Base-by-base conservation (phyloP, 2,888 invertebrate species). In the Hydropsyche betteni region DNA sequence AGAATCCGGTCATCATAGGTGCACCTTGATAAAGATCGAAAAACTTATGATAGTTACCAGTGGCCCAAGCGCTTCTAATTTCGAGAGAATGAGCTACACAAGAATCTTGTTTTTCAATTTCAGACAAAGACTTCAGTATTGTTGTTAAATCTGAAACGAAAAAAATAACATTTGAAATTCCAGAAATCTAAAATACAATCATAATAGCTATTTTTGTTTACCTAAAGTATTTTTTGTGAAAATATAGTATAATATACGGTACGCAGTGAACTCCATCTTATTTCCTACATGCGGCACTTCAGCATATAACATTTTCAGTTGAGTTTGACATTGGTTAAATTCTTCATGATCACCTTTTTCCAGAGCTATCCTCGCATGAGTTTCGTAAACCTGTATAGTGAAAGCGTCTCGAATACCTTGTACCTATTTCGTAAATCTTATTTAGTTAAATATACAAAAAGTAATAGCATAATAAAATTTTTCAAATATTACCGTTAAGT, bases 301-400 rank as follows among this genome's bases (percentile, higher is more conserved):
- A 79, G 90, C 86, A 84, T 99, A 99, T 50, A 99, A 89, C 90
- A 96, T 94, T 88, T 96, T 96, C 74, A 99, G 88, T 86, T 99
- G 99, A 12, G 98, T 97, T 87, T 99, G 99, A 84, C 99, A 99
- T 85, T 99, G 99, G 88, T 99, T 99, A 84, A 99, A 99, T 84
- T 99, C 99, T 83, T 98, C 98, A 84, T 98, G 97, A 84, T 99
- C 99, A 73, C 97, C 96, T 86, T 95, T 98, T 85, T 99, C 99
- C 84, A 99, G 89, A 70, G 99, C 98, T 82, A 99, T 96, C 74
- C 98, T 90, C 4, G 98, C 99, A 88, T 99, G 99, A 4, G 97
- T 98, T 88, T 99, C 99, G 87, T 99, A 99, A 10, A 99, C 99
- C 83, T 94, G 91, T n/a, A 99, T 94, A 74, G 99, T 98, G 83